Evolutionary conservation across 2,113 vertebrate species (phyloP).

Genomic region (Semnornis frantzii): DNA sequence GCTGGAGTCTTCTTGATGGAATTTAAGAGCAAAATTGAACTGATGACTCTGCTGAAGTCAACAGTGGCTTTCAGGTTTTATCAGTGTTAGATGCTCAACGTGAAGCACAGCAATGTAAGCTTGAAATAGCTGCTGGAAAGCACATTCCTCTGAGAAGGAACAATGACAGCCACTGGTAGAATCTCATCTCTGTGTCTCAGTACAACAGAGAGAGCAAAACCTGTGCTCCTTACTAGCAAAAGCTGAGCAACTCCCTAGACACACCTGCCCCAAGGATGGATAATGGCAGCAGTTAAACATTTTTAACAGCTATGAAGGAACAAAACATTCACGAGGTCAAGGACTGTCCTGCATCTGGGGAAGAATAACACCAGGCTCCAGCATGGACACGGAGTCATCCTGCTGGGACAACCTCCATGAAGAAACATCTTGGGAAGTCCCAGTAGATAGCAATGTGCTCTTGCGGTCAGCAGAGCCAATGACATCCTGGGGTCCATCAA

Average conservation of each 20-base stretch:
- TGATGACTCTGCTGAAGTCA: neutral
- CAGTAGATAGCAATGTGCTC: no score
- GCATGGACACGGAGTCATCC: no score
- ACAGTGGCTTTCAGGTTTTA: conserved; percentile 12
- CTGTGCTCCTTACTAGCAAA: neutral
- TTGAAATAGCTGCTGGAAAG: neutral
- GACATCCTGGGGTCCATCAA: no score
- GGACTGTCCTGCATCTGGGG: neutral
- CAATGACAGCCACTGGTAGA: neutral
- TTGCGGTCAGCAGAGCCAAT: no score
- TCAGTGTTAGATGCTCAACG: conserved; percentile 20
- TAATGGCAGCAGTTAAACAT: neutral
- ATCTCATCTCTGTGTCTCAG: neutral
- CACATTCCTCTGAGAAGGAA: neutral
- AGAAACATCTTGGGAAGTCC: no score
- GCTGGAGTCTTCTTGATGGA: neutral
- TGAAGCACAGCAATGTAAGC: neutral
- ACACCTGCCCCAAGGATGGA: neutral
- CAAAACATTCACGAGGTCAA: neutral
- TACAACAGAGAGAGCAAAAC: neutral
- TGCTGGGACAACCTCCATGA: no score
- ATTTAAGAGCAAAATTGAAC: conserved; percentile 4
- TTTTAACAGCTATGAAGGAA: neutral
- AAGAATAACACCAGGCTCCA: no score
- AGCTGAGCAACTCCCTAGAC: neutral